Evolutionary conservation across 2,888 invertebrate species (phyloP).

Genomic region (Eulithis testata): DNA sequence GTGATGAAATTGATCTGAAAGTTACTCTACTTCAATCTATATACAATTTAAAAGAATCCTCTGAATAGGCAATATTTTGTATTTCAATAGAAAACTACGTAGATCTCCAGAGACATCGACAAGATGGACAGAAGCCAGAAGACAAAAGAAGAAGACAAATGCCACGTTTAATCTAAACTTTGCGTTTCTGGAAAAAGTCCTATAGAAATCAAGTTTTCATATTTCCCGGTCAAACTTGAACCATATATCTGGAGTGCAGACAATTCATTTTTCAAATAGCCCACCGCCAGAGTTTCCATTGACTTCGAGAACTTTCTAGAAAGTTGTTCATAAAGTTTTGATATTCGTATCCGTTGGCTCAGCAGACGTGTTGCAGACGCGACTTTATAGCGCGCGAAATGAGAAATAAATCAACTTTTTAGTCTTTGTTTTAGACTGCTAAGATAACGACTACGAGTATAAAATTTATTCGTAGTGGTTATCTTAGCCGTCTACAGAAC

Average conservation of each 20-base stretch:
- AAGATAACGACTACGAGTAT: no score
- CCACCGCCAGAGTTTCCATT: constrained; percentile 66
- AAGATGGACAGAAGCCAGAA: no score
- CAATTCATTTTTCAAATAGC: constrained; percentile 82
- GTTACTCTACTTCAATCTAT: no score
- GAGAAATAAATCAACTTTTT: no score
- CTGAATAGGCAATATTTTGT: no score
- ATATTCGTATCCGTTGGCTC: constrained; percentile 73
- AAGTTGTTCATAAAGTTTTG: constrained; percentile 70
- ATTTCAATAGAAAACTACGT: no score
- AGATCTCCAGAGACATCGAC: no score
- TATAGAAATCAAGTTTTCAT: constrained; percentile 60
- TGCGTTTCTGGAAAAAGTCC: constrained; percentile 34
- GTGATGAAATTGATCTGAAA: no score
- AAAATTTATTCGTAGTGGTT: no score
- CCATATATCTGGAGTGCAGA: constrained; percentile 79
- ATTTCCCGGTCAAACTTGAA: constrained; percentile 69
- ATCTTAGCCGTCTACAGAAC: no score
- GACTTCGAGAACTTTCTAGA: constrained; percentile 58
- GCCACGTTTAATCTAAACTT: constrained; percentile 30
- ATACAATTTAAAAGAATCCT: no score
- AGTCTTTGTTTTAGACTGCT: no score
- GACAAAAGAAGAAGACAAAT: not conserved
- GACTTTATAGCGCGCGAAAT: constrained; percentile 7
- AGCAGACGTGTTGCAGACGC: constrained; percentile 35